Evolutionary conservation across 1,140 invertebrate species (phyloP), one percentile per base, ranked within the genome.

Genomic region (Diabrotica undecimpunctata): DNA sequence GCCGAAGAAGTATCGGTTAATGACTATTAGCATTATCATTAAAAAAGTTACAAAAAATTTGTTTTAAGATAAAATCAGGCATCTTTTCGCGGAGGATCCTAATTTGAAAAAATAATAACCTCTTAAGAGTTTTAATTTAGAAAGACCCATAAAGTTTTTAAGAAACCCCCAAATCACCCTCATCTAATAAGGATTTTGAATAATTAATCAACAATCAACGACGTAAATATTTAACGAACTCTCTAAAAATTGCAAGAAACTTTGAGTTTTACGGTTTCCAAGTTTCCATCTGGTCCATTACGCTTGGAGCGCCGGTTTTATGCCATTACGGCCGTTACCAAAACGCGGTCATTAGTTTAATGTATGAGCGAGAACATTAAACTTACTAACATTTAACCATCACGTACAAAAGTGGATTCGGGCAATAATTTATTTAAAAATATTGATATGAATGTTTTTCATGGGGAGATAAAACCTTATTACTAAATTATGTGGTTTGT

Each of bases 171-270:
- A 46, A 46, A n/a, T 46, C 41, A 46, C 41, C 41, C 41, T 46
- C 41, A n/a, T 46, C 41, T 46, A 46, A 46, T 46, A 46, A n/a
- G 41, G 41, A 46, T 46, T 5, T 46, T 46, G 41, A 46, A 46
- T 46, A 46, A 46, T 46, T 46, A 46, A 46, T 46, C 41, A 46
- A 46, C 41, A 46, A 46, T 46, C 41, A 46, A 46, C 8, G 41
- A n/a, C 41, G 41, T 46, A 46, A 46, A 46, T 46, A 46, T 46
- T 46, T 46, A 46, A 46, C 41, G 41, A 46, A 46, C 4, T 46
- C n/a, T 46, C 41, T n/a, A 46, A 46, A 46, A 46, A 46, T 46
- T 46, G n/a, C 41, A 46, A 46, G 41, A 46, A 46, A 46, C 41
- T 46, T 46, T 46, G 41, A 46, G 41, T 46, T 46, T 46, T 46